Evolutionary conservation across 2,888 invertebrate genomes (phyloP), one percentile per base, ranked within the genome.

Genomic region (Margaritifera margaritifera): DNA sequence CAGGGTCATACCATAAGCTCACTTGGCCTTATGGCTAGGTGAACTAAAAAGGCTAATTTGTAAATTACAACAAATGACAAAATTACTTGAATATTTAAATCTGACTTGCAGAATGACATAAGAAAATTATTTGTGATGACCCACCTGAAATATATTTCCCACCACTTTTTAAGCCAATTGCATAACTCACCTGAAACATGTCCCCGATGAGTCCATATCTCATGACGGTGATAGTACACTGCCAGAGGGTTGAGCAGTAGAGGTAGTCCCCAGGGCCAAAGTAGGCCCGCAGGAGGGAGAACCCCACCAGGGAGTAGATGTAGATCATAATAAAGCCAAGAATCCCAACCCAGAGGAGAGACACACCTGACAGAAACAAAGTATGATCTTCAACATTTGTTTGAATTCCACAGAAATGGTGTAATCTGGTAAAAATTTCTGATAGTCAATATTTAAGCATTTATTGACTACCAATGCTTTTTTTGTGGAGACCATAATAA

Each of bases 261-360:
- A 88, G 75, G 62, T 84, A 78, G 64, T 88, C 80, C 22, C 80
- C 82, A 1, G 87, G 86, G 31, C 78, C 77, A 75, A 90, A 89
- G 66, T 85, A 84, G 24, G 81, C 81, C 53, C 89, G 76, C 65
- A 90, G 78, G 53, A 88, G 72, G 27, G 89, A 87, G 77, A 90
- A 90, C 4, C 88, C 89, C 27, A 89, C 75, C 65, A 90, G 80
- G 11, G 89, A 85, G 75, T 89, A 90, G 68, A 90, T 85, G 77
- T 90, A 90, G 73, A 90, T 89, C 68, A 89, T 81, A 62, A 90
- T 86, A 62, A 90, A 75, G 25, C 89, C 89, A 15, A 90, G 85
- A 22, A 90, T 85, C 27, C 84, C 89, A n/a, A 90, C 90, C 90
- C 90, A 90, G 50, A 90, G 75, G 68, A 90, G 77, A 2, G 89